Conservation (phyloP, 2,797 vertebrate species). For the Amphiprion clarkii region DNA sequence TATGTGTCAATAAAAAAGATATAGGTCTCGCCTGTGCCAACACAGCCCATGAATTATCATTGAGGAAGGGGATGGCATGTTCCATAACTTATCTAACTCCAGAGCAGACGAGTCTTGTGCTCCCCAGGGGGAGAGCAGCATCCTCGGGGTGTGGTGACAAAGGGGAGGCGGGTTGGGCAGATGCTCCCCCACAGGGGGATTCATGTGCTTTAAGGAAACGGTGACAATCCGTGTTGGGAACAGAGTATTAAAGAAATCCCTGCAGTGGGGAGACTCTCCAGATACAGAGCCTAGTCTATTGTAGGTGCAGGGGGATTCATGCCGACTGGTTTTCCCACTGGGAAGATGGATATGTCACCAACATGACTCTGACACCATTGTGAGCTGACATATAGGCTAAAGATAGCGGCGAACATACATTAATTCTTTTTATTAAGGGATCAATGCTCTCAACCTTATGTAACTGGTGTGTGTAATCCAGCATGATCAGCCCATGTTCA, state of each 20-base stretch:
- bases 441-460: slow-evolving; percentile 1
- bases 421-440: slow-evolving; percentile 10
- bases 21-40: slow-evolving; percentile 33
- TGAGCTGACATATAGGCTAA: slow-evolving; percentile 46
- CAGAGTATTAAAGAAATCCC: slow-evolving; percentile 64
- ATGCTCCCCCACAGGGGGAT: slow-evolving; percentile 50
- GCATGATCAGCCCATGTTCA: not conserved
- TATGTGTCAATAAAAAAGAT: slow-evolving; percentile 68
- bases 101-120: slow-evolving; percentile 11
- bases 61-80: slow-evolving; percentile 26
- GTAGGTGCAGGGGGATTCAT: slow-evolving; percentile 42
- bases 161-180: slow-evolving; percentile 32
- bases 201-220: slow-evolving; percentile 62
- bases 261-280: slow-evolving; percentile 43
- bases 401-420: slow-evolving; percentile 43
- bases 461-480: not conserved
- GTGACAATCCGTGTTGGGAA: slow-evolving; percentile 68
- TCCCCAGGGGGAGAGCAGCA: slow-evolving; percentile 40
- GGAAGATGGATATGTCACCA: slow-evolving; percentile 55
- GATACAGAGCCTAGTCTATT: slow-evolving; percentile 54
- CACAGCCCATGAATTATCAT: slow-evolving; percentile 48
- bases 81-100: slow-evolving; percentile 63
- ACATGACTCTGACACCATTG: slow-evolving; percentile 45
- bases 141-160: slow-evolving; percentile 38
- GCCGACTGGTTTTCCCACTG: slow-evolving; percentile 59